Conservation (phyloP, 2,888 invertebrate genomes). For the Melanargia galathea region DNA sequence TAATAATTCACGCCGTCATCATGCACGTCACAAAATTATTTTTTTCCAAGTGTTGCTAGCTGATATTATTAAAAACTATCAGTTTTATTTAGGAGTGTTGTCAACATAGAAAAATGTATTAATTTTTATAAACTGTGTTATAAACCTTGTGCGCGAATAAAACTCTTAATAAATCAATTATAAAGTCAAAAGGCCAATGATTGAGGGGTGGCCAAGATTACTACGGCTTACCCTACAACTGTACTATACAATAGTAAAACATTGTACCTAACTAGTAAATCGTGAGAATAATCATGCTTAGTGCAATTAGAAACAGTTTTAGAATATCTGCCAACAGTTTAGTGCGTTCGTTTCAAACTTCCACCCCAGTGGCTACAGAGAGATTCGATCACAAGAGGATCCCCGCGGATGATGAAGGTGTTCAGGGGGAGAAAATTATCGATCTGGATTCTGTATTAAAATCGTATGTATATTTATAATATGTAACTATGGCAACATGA, state of each 20-base stretch:
- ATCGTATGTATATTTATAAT: conserved; percentile 71
- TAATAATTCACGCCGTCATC: too few species aligned
- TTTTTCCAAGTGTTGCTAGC: too few species aligned
- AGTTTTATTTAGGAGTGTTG: too few species aligned
- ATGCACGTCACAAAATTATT: too few species aligned
- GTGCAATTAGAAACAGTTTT: conserved; percentile 56
- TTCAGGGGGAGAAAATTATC: conserved; percentile 87
- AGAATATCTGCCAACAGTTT: conserved; percentile 51
- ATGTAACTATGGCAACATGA: too few species aligned
- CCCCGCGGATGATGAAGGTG: conserved; percentile 87
- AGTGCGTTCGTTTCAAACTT: conserved; percentile 61
- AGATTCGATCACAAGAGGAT: conserved; percentile 73
- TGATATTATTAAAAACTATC: too few species aligned
- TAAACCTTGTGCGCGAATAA: too few species aligned
- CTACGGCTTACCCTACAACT: background rate
- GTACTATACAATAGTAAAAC: background rate
- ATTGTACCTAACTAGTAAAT: background rate
- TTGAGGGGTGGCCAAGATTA: too few species aligned
- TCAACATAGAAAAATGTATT: too few species aligned
- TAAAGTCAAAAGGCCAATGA: too few species aligned
- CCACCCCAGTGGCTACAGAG: conserved; percentile 56
- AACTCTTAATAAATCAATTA: too few species aligned
- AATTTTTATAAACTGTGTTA: too few species aligned
- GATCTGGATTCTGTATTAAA: conserved; percentile 86
- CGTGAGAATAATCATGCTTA: conserved; percentile 56